phyloP scores from a whole-genome alignment of 2,797 vertebrate genomes.

The Pygocentrus nattereri region DNA sequence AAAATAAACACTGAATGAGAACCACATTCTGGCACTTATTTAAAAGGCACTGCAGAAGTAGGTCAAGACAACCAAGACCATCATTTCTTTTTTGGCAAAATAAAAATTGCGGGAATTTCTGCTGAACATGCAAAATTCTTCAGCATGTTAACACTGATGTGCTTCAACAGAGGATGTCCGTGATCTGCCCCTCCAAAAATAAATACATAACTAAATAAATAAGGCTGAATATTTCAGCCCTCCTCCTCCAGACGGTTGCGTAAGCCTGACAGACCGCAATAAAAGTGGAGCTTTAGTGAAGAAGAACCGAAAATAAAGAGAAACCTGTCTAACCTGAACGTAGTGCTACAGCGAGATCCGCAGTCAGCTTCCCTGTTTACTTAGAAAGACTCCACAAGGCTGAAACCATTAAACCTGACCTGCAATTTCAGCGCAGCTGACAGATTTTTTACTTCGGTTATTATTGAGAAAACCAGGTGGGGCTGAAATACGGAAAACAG shows the following conservation, averaged over 20 bases:
- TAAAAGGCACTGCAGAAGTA: neutral
- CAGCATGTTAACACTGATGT: neutral
- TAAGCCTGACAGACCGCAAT: neutral
- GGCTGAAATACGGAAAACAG: neutral
- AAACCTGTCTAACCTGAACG: conserved; percentile 51
- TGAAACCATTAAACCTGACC: neutral
- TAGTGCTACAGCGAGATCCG: neutral
- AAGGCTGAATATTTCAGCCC: too few species aligned
- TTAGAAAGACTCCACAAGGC: conserved; percentile 5
- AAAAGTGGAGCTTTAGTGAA: conserved; percentile 8
- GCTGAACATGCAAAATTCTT: neutral
- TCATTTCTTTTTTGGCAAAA: neutral
- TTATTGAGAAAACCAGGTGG: neutral
- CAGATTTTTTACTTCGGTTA: neutral
- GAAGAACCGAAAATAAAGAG: conserved; percentile 11
- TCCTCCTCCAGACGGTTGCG: too few species aligned
- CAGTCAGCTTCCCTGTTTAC: conserved; percentile 11
- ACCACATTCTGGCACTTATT: too few species aligned
- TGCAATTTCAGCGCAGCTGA: neutral
- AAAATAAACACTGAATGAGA: neutral
- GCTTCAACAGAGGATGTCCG: neutral
- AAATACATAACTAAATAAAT: too few species aligned
- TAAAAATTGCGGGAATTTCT: neutral
- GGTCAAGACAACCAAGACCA: neutral
- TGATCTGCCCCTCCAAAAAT: too few species aligned